Evolutionary conservation across 1,140 invertebrate species (phyloP).

Genomic region (Parapsyche elsis): DNA sequence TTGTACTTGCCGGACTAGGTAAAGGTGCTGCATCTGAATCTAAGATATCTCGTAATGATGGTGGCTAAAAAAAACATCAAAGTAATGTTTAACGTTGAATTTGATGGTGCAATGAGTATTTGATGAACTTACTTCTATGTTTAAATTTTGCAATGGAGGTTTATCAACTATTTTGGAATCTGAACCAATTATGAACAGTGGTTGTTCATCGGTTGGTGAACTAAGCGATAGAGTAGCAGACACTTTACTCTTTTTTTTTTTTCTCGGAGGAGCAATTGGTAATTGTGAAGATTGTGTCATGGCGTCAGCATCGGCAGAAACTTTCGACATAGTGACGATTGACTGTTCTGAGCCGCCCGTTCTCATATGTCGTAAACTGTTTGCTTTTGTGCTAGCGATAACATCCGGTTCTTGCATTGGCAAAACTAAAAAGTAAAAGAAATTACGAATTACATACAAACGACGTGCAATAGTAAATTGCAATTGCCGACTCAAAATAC

Average conservation of each 20-base stretch:
- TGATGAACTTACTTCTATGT: constrained; percentile 58
- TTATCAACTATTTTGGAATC: constrained; percentile 48
- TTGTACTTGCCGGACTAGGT: constrained; percentile 81
- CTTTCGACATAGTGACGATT: constrained; percentile 59
- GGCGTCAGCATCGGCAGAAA: constrained; percentile 53
- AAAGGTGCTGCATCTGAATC: constrained; percentile 67
- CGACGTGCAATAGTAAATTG: background rate
- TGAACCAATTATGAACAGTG: constrained; percentile 12
- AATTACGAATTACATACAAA: constrained; percentile 19
- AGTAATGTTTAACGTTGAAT: background rate
- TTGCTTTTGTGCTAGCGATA: constrained; percentile 90
- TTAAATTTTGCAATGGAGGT: constrained; percentile 58
- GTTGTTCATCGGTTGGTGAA: constrained; percentile 56
- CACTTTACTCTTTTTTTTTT: constrained; percentile 75
- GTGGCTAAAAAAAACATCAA: constrained; percentile 62
- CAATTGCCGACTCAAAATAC: background rate
- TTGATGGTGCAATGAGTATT: background rate
- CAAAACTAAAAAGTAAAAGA: constrained; percentile 15
- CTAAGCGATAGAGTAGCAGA: constrained; percentile 58
- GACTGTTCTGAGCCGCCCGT: constrained; percentile 58
- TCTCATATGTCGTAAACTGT: constrained; percentile 67
- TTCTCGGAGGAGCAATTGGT: constrained; percentile 84
- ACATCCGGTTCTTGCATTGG: constrained; percentile 88
- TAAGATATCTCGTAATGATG: constrained; percentile 62
- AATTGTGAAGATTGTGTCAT: constrained; percentile 56